A percentile compares a stretch with the other conserved stretches of the same genome.
phyloP scores from a whole-genome alignment of 2,888 invertebrate genomes.

The Ctena decussata region DNA sequence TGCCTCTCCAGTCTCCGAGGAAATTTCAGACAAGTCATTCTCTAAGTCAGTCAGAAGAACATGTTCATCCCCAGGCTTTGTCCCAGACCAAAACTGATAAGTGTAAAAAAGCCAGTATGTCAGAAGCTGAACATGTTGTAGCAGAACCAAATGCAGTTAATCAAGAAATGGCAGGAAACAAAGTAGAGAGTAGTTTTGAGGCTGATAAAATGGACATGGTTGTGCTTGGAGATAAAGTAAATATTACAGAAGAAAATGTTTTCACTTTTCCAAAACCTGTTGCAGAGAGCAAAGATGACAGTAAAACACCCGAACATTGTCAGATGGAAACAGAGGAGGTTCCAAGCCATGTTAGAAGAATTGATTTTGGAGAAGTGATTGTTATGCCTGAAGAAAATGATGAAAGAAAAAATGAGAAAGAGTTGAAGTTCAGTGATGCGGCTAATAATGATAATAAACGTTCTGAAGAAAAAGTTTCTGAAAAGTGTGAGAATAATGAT shows the following conservation, averaged over 20 bases:
- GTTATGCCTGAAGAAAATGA: neutral
- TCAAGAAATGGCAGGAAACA: neutral
- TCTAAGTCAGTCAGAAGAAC: neutral
- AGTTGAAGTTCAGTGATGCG: too few relatives aligned
- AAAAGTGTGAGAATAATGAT: too few relatives aligned
- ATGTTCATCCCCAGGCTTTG: conserved; percentile 13
- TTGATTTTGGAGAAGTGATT: conserved; percentile 45
- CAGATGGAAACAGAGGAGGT: conserved; percentile 42
- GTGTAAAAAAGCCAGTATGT: neutral
- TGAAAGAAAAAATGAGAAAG: too few relatives aligned
- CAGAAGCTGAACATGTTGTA: neutral
- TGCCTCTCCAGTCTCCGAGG: conserved; percentile 42
- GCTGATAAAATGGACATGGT: neutral
- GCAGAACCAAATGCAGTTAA: neutral
- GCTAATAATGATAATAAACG: neutral
- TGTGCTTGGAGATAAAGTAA: neutral
- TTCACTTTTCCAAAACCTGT: neutral
- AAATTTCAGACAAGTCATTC: conserved; percentile 22
- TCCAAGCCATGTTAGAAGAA: conserved; percentile 51
- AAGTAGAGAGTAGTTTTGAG: neutral
- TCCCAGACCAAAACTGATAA: neutral
- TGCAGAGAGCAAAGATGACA: conserved; percentile 1
- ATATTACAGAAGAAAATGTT: conserved; percentile 1
- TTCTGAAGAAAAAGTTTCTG: too few relatives aligned
- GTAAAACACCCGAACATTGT: conserved; percentile 42